Evolutionary conservation across 2,888 invertebrate genomes (phyloP), one percentile per base, ranked within the genome.

Genomic region (Chloroclysta siterata): DNA sequence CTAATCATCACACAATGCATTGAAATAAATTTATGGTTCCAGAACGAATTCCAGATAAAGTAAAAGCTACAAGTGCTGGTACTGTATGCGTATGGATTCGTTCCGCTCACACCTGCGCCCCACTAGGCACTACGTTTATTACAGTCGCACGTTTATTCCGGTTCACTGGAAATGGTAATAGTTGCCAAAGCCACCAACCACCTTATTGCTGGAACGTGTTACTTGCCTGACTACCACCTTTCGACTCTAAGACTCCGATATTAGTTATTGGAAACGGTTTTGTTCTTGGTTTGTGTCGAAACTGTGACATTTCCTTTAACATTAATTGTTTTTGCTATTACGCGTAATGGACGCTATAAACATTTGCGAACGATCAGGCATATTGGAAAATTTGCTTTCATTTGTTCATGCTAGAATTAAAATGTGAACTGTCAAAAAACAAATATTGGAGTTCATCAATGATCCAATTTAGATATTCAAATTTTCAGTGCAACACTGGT

Each of bases 81-180:
- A 55, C 55, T 59, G 65, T 61, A 58, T 53, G 65, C 65, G 58
- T 44, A 41, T 11, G 51, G 65, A 65, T 65, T 65, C 6, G 65
- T 65, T 54, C 62, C 72, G 79, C 77, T 71, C 14, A 59, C 61
- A 68, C 66, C 67, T 71, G 61, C 66, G 68, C 72, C 74, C 71
- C 74, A 70, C 76, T 57, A 56, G 39, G 72, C 70, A 65, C 69
- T 63, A 53, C 72, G 69, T 75, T 76, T 78, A 77, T 76, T 78
- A 72, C 74, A 75, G 74, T 77, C 72, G 70, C 79, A 72, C 78
- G 83, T 83, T 85, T 81, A 85, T 83, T 85, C 83, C 84, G 81
- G 85, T 87, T 86, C 87, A 86, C 72, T 87, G 85, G 85, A 85
- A 88, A 77, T 76, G 77, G 83, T 80, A 85, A 84, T 78, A 80